Conservation (phyloP, 1,140 invertebrate genomes). For the Penaeus indicus region DNA sequence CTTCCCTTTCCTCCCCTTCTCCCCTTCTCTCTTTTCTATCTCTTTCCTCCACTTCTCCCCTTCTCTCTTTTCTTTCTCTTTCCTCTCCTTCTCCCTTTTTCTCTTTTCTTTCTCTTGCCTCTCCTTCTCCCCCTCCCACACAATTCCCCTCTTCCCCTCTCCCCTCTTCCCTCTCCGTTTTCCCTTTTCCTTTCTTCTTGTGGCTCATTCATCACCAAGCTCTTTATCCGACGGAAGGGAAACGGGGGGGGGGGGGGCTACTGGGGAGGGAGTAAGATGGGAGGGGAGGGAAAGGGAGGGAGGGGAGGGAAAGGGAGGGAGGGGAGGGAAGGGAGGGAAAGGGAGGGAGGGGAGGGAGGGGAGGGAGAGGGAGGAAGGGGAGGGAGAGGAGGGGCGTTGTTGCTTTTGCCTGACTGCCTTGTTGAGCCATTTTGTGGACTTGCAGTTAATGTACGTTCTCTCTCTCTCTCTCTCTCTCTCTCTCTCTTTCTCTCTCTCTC, state of each 20-base stretch:
- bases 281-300: background rate
- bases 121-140: background rate
- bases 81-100: too few relatives aligned
- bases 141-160: background rate
- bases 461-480: too few relatives aligned
- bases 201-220: background rate
- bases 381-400: background rate
- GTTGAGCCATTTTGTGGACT: too few relatives aligned
- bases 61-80: too few relatives aligned
- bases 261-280: background rate
- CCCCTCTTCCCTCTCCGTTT: background rate
- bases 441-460: too few relatives aligned
- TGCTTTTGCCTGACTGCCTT: constrained; percentile 11
- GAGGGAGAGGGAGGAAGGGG: background rate
- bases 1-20: too few relatives aligned
- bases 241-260: background rate
- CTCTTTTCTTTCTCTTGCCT: too few relatives aligned
- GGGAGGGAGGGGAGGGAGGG: too few relatives aligned
- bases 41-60: too few relatives aligned
- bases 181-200: background rate
- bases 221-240: background rate
- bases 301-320: background rate
- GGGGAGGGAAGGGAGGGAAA: background rate
- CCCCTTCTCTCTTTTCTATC: too few relatives aligned
- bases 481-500: too few relatives aligned